Evolutionary conservation across 2,797 vertebrate species (phyloP).

Genomic region (Monodelphis domestica): DNA sequence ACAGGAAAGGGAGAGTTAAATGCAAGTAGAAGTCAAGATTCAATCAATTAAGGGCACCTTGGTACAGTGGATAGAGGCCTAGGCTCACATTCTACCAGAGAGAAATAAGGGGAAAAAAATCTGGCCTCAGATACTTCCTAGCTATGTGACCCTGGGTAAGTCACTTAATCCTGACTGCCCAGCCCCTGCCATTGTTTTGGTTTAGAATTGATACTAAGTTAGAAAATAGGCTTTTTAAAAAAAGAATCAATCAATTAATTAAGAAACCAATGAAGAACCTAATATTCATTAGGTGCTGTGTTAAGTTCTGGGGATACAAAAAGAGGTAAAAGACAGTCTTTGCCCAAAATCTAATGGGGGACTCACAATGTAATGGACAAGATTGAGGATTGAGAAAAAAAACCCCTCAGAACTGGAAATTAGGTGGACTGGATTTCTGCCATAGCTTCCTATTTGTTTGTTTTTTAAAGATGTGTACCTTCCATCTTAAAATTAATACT

Average conservation of each 20-base stretch:
- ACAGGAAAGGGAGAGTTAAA: not conserved
- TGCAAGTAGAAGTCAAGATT: not conserved
- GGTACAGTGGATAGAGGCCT: too few species aligned
- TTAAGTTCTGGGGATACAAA: not conserved
- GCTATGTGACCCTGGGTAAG: too few species aligned
- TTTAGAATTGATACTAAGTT: too few species aligned
- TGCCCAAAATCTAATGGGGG: not conserved
- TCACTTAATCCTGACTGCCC: too few species aligned
- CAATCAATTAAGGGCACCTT: not conserved
- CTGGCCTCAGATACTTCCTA: too few species aligned
- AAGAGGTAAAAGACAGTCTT: not conserved
- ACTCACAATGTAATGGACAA: not conserved
- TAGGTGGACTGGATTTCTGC: not conserved
- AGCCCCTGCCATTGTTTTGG: too few species aligned
- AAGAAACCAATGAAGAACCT: not conserved
- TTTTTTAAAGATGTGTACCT: not conserved
- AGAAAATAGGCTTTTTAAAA: too few species aligned
- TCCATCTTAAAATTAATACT: not conserved
- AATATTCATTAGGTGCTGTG: not conserved
- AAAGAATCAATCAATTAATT: too few species aligned
- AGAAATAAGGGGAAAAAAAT: too few species aligned
- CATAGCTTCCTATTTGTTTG: not conserved
- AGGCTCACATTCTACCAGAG: too few species aligned
- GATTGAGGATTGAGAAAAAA: not conserved
- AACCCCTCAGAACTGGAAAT: not conserved